phyloP scores from a whole-genome alignment of 2,888 invertebrate genomes.

The Ferrisia virgata region DNA sequence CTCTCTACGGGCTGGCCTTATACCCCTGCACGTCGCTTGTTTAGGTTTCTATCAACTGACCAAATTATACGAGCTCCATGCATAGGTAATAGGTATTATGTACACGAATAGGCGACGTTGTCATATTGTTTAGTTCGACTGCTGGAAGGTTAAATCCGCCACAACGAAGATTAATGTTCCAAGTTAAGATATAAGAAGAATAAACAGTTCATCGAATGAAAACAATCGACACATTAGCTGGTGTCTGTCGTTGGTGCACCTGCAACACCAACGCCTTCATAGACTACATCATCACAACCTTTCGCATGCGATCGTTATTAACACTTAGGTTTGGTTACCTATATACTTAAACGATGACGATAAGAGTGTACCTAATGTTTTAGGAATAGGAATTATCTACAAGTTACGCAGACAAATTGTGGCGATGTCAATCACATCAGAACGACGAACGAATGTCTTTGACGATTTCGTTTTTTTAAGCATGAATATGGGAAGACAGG shows the following conservation, averaged over 20 bases:
- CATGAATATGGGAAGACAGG: constrained; percentile 14
- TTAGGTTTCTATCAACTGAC: too few species aligned
- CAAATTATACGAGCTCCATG: too few species aligned
- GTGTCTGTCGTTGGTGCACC: too few species aligned
- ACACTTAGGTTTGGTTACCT: background rate
- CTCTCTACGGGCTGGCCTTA: too few species aligned
- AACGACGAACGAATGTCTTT: background rate
- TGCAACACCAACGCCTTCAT: background rate
- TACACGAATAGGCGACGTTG: too few species aligned
- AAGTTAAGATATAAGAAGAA: background rate
- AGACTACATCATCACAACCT: too few species aligned
- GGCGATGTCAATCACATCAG: constrained; percentile 4
- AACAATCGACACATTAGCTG: background rate
- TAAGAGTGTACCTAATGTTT: too few species aligned
- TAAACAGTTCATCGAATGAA: background rate
- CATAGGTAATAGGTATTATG: too few species aligned
- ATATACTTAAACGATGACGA: background rate
- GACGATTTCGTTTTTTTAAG: background rate
- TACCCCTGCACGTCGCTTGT: too few species aligned
- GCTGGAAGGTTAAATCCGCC: background rate
- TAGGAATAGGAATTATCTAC: background rate
- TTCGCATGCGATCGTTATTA: background rate
- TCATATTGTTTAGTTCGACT: too few species aligned
- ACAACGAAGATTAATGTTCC: background rate
- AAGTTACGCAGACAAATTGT: background rate